Base-by-base conservation (phyloP, 2,113 vertebrate genomes). In the Bufo gargarizans region DNA sequence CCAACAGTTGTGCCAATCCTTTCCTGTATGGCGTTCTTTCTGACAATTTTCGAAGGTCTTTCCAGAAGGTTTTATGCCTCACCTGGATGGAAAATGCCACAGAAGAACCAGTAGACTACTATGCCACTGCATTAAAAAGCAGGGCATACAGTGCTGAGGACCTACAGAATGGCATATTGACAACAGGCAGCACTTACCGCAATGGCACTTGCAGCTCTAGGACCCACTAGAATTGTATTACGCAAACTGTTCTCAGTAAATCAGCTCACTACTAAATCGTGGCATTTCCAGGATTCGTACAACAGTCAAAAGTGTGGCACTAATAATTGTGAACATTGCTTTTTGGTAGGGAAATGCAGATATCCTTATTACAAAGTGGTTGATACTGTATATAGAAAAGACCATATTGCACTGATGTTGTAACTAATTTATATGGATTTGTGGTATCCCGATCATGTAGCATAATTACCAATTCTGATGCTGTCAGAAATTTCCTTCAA, bases 1-100 rank as follows among this genome's bases (percentile, higher is more conserved):
- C 97, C 92, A 97, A 97, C 92, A 97, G 97, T 91, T 97, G 97
- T 90, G 97, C 97, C 91, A 97, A 97, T 90, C 97, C 97, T 74
- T 96, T 97, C 83, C 96, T 97, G 81, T 97, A 97, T 55, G 97
- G 97, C 87, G 97, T 97, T 91, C 95, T 97, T 63, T 97, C 97
- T 4, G 97, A 97, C 95, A 97, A 97, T 93, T 97, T 97, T 93
- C 97, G 96, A 92, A 92, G 96, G 86, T 97, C 96, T 79, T 97
- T 97, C 93, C 97, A 97, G 92, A 93, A 97, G 91, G 96, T 97
- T 82, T 92, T 97, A 69, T 97, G 97, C 90, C 96, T 97, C 88
- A 95, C 96, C 17, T 97, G 97, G 97, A 96, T 97, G 96, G 97
- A 97, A 90, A 96, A 95, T 89, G 96, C 95, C 6, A 91, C 96